Evolutionary conservation across 2,888 invertebrate genomes (phyloP), one percentile per base, ranked within the genome.

Genomic region (Caenorhabditis sinica): DNA sequence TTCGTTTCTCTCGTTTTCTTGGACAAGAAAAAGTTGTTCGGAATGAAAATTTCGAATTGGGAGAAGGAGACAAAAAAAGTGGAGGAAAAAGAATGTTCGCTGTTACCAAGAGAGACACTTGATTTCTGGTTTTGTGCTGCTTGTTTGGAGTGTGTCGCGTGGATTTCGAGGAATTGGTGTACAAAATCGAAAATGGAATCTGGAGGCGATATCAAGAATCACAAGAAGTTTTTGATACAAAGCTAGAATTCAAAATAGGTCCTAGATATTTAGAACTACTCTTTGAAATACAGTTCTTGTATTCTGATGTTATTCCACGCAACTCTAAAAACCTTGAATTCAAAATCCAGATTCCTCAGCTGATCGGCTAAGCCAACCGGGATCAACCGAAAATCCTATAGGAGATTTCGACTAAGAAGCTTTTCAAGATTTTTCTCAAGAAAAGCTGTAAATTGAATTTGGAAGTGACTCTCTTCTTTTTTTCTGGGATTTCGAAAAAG

Each of bases 371-470:
- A 40, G 40, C 9, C 9, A 13, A 40, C 40, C 9, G 13, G 4
- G 40, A 40, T 40, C 40, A 40, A 51, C 33, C 28, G 3, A 68
- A 30, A 68, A 20, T 33, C n/a, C 33, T 36, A 20, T n/a, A 33
- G 68, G 13, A 40, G 2, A 45, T 45, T 17, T 45, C 5, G 8
- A 8, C 4, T 33, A 33, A 33, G 33, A 33, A 33, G 33, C 49
- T 51, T 28, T 23, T 56, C 15, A 4, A 25, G 30, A 72, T 49
- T 36, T 28, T 28, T 33, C 66, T 49, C 15, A 53, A 51, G 20
- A 68, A 45, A 60, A 72, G 60, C 72, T 72, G 72, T 72, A 61
- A 72, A 72, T 72, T 72, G 30, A 60, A 72, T 72, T 60, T 60
- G 72, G 49, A n/a, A 45, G 58, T 23, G 60, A 58, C 43, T 71